These are phyloP conservation scores for Pyrrhia umbra DNA, from an alignment of 2,888 invertebrate species.

Conservation along the genomic window DNA sequence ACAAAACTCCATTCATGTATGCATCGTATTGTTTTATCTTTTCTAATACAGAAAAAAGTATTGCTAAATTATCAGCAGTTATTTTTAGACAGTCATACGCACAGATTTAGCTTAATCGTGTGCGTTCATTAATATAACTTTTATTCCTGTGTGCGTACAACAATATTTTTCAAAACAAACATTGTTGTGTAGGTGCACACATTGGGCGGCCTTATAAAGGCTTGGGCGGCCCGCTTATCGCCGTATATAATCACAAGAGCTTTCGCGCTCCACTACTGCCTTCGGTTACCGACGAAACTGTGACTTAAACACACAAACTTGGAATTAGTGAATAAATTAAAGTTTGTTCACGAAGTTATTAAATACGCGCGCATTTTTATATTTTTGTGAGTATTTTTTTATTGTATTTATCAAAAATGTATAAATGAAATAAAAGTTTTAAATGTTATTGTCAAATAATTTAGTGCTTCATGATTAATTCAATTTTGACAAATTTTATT, in stretches of 20 bases:
- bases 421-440: not conserved
- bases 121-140: conserved; percentile 31
- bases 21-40: too few relatives aligned
- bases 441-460: not conserved
- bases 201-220: conserved; percentile 79
- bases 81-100: not conserved
- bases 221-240: conserved; percentile 71
- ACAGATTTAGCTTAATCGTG: conserved; percentile 9
- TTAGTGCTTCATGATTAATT: too few relatives aligned
- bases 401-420: not conserved
- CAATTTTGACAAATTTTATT: too few relatives aligned
- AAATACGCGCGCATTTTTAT: conserved; percentile 23
- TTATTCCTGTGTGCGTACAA: conserved; percentile 18
- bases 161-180: conserved; percentile 45
- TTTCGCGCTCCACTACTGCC: conserved; percentile 70
- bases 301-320: conserved; percentile 12
- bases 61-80: too few relatives aligned
- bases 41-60: too few relatives aligned
- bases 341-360: conserved; percentile 22
- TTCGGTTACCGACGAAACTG: conserved; percentile 45
- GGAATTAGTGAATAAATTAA: conserved; percentile 43
- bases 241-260: conserved; percentile 75
- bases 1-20: too few relatives aligned
- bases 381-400: conserved; percentile 43
- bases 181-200: conserved; percentile 49